These are phyloP conservation scores for Epirrhoe tristata DNA, from an alignment of 2,888 invertebrate genomes.

Conservation along the genomic window DNA sequence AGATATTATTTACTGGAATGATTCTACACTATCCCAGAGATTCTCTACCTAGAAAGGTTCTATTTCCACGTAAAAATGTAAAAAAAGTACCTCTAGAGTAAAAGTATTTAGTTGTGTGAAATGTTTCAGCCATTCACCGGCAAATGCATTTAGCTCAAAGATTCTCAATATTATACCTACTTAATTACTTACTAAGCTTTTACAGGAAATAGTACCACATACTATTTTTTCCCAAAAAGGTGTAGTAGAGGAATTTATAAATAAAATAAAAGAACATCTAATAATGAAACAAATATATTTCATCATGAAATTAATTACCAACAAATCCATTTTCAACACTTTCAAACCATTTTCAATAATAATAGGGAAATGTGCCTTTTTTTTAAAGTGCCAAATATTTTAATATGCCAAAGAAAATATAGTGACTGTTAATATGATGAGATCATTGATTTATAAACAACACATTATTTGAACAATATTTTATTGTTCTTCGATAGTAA, in stretches of 20 bases:
- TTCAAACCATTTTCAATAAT: constrained; percentile 83
- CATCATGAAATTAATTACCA: constrained; percentile 85
- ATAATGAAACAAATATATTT: constrained; percentile 86
- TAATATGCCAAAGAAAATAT: constrained; percentile 71
- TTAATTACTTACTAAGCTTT: too few species aligned
- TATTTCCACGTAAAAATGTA: too few species aligned
- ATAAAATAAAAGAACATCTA: constrained; percentile 67
- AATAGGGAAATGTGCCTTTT: constrained; percentile 84
- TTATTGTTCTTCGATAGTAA: constrained; percentile 51
- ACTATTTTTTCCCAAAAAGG: not conserved
- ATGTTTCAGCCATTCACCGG: not conserved
- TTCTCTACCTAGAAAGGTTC: too few species aligned
- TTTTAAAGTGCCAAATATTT: constrained; percentile 85
- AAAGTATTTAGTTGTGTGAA: not conserved
- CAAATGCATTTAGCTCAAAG: not conserved
- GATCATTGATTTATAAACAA: constrained; percentile 73
- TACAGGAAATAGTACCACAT: too few species aligned
- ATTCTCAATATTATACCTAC: too few species aligned
- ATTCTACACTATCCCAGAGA: too few species aligned
- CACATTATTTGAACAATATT: constrained; percentile 57
- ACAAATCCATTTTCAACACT: constrained; percentile 86
- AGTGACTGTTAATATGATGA: constrained; percentile 70
- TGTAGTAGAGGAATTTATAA: not conserved
- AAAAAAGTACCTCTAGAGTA: too few species aligned
- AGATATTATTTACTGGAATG: too few species aligned